Percentiles rank a stretch among this genome's conserved stretches.
Conservation (phyloP, 2,888 invertebrate species). For the Idaea straminata region DNA sequence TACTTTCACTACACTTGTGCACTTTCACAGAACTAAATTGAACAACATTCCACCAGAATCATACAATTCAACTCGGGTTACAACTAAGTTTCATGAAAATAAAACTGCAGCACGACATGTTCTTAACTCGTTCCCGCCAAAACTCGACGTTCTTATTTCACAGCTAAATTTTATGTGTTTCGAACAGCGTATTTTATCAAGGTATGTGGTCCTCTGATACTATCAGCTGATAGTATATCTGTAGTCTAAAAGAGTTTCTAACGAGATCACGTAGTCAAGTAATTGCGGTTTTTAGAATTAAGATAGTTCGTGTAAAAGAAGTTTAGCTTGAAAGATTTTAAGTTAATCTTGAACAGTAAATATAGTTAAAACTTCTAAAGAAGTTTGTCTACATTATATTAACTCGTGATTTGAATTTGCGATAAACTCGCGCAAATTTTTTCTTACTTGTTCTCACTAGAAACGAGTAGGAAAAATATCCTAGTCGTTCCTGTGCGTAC, state of each 20-base stretch:
- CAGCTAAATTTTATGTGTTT: no score
- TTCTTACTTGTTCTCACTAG: not conserved
- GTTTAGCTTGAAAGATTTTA: not conserved
- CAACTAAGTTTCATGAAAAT: no score
- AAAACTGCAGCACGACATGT: no score
- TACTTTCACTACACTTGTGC: no score
- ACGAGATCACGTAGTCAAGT: constrained; percentile 34
- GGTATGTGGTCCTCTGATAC: not conserved
- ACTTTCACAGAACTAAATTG: no score
- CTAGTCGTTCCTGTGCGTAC: no score
- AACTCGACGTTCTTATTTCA: no score
- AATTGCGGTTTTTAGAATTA: constrained; percentile 16
- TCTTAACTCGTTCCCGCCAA: no score
- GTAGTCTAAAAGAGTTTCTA: constrained; percentile 9
- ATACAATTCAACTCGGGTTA: no score
- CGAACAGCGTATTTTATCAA: no score
- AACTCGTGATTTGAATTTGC: not conserved
- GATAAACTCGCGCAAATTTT: not conserved
- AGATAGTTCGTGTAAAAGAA: not conserved
- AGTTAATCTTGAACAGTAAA: not conserved
- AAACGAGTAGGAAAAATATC: not conserved
- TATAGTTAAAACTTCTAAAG: not conserved
- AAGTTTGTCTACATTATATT: not conserved
- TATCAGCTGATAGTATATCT: not conserved
- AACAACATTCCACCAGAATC: no score